Evolutionary conservation across 2,797 vertebrate genomes (phyloP).

Genomic region (Apodemus agrarius): DNA sequence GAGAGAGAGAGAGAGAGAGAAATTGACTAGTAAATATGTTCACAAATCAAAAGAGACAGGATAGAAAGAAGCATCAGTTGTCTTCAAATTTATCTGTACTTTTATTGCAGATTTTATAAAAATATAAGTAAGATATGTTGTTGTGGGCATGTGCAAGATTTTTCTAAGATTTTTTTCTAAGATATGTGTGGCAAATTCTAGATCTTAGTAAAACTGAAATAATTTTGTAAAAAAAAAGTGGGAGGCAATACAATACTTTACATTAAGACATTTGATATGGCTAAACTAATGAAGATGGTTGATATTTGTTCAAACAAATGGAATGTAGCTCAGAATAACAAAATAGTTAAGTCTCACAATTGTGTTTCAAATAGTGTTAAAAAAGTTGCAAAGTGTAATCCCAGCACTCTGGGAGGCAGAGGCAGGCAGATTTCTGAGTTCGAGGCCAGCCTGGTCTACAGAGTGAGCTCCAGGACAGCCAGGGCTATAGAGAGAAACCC

Average conservation of each 20-base stretch:
- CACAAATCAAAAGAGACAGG: not conserved
- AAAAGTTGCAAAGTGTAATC: not conserved
- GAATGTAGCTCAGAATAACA: not conserved
- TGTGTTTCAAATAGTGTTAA: not conserved
- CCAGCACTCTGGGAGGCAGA: too few species aligned
- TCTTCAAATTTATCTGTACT: not conserved
- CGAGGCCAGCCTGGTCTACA: too few species aligned
- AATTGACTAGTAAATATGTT: not conserved
- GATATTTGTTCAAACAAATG: not conserved
- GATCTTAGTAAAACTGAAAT: not conserved
- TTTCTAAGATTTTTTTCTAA: conserved; percentile 27
- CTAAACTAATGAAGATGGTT: conserved; percentile 14
- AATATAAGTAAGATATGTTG: not conserved
- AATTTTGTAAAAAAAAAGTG: conserved; percentile 15
- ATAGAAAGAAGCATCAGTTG: not conserved
- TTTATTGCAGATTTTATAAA: conserved; percentile 15
- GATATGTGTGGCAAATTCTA: not conserved
- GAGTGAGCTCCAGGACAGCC: too few species aligned
- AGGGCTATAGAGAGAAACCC: too few species aligned
- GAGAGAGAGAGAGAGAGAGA: too few species aligned
- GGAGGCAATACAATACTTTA: not conserved
- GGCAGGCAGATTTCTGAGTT: too few species aligned
- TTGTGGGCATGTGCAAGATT: not conserved
- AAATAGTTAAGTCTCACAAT: not conserved
- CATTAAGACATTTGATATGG: not conserved